Base-by-base conservation (phyloP, 2,113 vertebrate genomes). In the Rhinoptilus africanus region DNA sequence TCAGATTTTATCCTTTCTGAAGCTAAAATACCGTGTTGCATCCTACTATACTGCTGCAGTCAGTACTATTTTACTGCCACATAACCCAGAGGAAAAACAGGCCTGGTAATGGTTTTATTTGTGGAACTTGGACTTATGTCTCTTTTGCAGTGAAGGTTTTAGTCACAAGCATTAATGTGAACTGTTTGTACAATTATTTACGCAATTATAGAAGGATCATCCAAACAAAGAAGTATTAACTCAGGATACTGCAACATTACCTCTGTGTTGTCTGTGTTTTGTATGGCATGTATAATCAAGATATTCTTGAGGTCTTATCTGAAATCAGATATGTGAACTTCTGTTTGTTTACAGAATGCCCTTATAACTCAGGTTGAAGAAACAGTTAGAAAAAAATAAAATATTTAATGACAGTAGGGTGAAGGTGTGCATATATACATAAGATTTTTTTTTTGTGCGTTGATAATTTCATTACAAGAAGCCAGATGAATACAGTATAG, bases 381-480 rank as follows among this genome's bases (percentile, higher is more conserved):
- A 69, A 32, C 6, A 8, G 30, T 74, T 77, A 53, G 59, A 59
- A 84, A 88, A 88, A 53, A 1, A 34, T 41, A 10, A 90, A 56
- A n/a, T 4, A 26, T 20, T 21, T 28, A 11, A 53, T 53, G 56
- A 72, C 19, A 57, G 6, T 20, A 66, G 13, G 50, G 64, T 17
- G 14, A 5, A 5, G 2, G 4, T 71, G 9, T 83, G 12, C 1
- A 0, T 69, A 15, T 72, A 35, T 16, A 22, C 4, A 5, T 45
- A n/a, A 60, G 18, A 69, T 54, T 34, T 7, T 59, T 56, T 56
- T 27, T 56, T 35, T 50, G 57, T 1, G 1, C 20, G 5, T 28
- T 71, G 62, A 17, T 91, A 21, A n/a, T 66, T 75, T 54, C 14
- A 4, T 88, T 83, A 35, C 6, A 43, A 35, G 39, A 91, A 86